These are phyloP conservation scores for Aethina tumida DNA, from an alignment of 1,140 invertebrate species.

Conservation along the genomic window DNA sequence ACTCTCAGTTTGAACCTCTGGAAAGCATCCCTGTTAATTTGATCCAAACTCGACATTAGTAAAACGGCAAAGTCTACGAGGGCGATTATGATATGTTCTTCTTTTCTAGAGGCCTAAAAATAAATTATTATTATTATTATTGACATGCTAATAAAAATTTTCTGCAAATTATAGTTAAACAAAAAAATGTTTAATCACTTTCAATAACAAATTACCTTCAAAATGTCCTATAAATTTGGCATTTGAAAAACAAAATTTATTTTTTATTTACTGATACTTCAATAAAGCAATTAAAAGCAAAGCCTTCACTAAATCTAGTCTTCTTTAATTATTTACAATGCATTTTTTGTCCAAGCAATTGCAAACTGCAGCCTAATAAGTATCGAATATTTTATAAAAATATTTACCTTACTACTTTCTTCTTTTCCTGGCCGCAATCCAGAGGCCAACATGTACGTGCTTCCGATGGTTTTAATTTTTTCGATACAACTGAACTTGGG, in stretches of 20 bases:
- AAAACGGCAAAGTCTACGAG: constrained; percentile 91
- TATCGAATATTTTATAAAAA: neutral
- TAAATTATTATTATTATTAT: constrained; percentile 1
- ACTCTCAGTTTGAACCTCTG: constrained; percentile 88
- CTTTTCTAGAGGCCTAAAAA: constrained; percentile 56
- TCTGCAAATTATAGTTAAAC: constrained; percentile 17
- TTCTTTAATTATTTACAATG: no score
- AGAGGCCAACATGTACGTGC: constrained; percentile 96
- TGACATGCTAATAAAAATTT: neutral
- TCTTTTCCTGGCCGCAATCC: constrained; percentile 84
- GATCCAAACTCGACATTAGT: constrained; percentile 82
- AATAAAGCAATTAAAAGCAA: no score
- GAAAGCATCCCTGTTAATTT: constrained; percentile 95
- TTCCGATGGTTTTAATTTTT: constrained; percentile 98
- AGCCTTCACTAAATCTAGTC: no score
- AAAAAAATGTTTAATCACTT: constrained; percentile 5
- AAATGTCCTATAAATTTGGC: constrained; percentile 14
- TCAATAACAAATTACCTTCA: constrained; percentile 15
- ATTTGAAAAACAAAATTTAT: constrained; percentile 1
- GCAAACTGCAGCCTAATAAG: no score
- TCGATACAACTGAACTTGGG: constrained; percentile 93
- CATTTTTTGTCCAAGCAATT: no score
- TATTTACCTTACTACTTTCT: constrained; percentile 51
- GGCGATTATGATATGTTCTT: constrained; percentile 79
- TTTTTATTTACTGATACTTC: no score